Conservation (phyloP, 1,140 invertebrate genomes). For the Drosophila santomea region DNA sequence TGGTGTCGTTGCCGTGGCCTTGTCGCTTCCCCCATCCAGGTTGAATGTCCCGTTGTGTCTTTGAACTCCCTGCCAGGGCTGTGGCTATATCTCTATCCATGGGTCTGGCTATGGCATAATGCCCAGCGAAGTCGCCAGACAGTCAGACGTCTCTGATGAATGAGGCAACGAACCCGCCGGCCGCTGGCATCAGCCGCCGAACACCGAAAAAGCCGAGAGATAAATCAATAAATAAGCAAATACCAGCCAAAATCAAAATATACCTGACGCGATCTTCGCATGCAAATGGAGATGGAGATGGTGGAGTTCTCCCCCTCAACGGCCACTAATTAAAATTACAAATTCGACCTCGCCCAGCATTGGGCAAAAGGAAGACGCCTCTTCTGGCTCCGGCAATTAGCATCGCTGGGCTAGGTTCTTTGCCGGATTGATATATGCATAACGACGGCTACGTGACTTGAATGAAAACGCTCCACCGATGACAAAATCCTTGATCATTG, state of each 20-base stretch:
- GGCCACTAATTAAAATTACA: constrained; percentile 68
- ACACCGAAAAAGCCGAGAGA: constrained; percentile 31
- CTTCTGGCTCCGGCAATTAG: constrained; percentile 67
- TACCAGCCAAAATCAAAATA: constrained; percentile 70
- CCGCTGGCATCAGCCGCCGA: constrained; percentile 31
- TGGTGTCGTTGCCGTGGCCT: constrained; percentile 68
- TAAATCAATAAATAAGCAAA: constrained; percentile 50
- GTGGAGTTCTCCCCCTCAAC: constrained; percentile 23
- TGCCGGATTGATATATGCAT: constrained; percentile 65
- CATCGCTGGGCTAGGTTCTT: constrained; percentile 52
- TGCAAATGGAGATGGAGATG: constrained; percentile 61
- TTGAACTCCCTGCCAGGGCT: constrained; percentile 64
- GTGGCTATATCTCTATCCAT: constrained; percentile 10
- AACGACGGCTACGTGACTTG: constrained; percentile 66
- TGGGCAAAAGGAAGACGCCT: constrained; percentile 43
- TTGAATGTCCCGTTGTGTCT: constrained; percentile 82
- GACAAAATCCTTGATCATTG: constrained; percentile 74
- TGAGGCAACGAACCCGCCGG: constrained; percentile 72
- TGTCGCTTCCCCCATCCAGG: constrained; percentile 66
- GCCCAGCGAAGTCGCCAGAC: constrained; percentile 68
- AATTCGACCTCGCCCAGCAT: constrained; percentile 46
- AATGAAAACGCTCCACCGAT: constrained; percentile 65
- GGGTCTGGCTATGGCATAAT: constrained; percentile 67
- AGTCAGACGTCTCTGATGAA: constrained; percentile 78
- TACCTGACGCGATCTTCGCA: constrained; percentile 78